Conservation (phyloP, 2,113 vertebrate genomes). For the Tyrannus savana region DNA sequence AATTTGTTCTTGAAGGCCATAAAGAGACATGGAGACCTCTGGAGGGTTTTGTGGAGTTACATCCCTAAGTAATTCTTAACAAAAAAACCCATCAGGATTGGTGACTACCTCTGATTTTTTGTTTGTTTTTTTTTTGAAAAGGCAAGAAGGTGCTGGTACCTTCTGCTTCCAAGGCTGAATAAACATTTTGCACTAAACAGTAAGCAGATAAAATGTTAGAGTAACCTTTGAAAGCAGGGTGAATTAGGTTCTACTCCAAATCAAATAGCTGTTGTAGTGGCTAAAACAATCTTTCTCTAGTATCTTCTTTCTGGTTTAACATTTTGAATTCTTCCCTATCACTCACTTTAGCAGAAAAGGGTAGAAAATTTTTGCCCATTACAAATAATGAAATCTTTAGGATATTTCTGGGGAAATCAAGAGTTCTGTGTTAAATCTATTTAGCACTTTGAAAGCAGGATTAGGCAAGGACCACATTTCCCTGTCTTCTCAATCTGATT, state of each 20-base stretch:
- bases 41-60: not conserved
- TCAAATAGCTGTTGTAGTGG: not conserved
- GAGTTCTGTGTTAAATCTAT: not conserved
- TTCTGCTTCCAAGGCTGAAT: not conserved
- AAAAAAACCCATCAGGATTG: not conserved
- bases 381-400: not conserved
- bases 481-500: not conserved
- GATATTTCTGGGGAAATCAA: not conserved
- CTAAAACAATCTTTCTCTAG: not conserved
- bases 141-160: not conserved
- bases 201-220: not conserved
- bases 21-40: not conserved
- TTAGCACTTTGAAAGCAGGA: not conserved
- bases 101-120: not conserved
- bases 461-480: not conserved
- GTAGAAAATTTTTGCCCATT: not conserved
- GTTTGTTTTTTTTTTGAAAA: not conserved
- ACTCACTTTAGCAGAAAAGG: not conserved
- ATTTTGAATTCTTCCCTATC: not conserved
- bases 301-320: not conserved
- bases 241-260: not conserved
- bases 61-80: not conserved
- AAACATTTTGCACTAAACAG: not conserved
- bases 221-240: not conserved
- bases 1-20: not conserved